Evolutionary conservation across 2,797 vertebrate species (phyloP).

Genomic region (Chromis chromis): DNA sequence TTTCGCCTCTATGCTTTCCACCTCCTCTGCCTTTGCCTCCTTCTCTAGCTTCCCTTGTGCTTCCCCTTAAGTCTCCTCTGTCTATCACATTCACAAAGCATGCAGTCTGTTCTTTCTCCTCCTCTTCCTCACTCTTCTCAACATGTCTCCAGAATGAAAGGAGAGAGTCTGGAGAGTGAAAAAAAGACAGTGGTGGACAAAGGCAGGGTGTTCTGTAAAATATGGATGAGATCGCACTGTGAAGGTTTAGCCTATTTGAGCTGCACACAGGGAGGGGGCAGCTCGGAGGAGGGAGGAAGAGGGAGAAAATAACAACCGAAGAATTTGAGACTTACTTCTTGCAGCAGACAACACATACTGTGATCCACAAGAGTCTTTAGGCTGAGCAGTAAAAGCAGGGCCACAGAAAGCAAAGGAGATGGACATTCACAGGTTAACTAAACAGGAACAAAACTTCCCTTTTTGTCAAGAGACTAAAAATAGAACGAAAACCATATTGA

Average conservation of each 20-base stretch:
- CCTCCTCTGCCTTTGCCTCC: background rate
- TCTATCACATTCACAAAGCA: constrained; percentile 15
- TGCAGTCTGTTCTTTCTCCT: constrained; percentile 3
- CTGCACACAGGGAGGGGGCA: background rate
- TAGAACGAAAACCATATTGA: background rate
- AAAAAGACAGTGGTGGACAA: constrained; percentile 25
- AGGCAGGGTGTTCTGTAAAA: constrained; percentile 37
- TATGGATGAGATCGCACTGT: constrained; percentile 41
- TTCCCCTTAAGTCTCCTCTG: constrained; percentile 13
- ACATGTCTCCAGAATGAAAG: constrained; percentile 1
- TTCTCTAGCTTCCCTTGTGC: constrained; percentile 7
- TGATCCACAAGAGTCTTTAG: constrained; percentile 21
- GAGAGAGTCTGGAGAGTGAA: constrained; percentile 6
- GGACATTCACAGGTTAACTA: no score
- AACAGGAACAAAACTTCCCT: background rate
- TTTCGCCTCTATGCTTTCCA: constrained; percentile 10
- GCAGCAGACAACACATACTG: constrained; percentile 18
- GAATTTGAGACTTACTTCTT: constrained; percentile 24
- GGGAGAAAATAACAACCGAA: constrained; percentile 16
- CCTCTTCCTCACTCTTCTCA: constrained; percentile 6
- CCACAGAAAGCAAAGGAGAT: background rate
- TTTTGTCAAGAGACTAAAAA: background rate
- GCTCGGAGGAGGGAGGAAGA: constrained; percentile 3
- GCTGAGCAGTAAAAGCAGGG: background rate
- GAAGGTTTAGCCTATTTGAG: constrained; percentile 22